A percentile compares a stretch with the other conserved stretches of the same genome.
These are phyloP conservation scores for Norana najaformis DNA, from an alignment of 2,888 invertebrate genomes.

Conservation along the genomic window DNA sequence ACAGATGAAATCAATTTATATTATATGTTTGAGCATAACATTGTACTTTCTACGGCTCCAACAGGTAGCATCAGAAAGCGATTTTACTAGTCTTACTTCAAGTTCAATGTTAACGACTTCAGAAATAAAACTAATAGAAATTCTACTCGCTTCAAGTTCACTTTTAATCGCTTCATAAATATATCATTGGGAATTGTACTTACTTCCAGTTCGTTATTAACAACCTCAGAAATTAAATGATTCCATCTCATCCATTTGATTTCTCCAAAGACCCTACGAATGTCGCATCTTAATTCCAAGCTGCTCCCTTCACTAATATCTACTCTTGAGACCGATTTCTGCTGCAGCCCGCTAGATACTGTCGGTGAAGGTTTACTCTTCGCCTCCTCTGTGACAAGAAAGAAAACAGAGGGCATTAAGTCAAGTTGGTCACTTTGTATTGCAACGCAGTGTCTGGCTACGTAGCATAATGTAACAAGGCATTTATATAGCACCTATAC, in stretches of 20 bases:
- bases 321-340: not conserved
- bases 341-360: not conserved
- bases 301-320: constrained; percentile 17
- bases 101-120: not conserved
- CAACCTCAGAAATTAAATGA: not conserved
- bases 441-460: too few relatives aligned
- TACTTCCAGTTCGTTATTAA: constrained; percentile 17
- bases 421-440: too few relatives aligned
- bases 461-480: too few relatives aligned
- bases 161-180: not conserved
- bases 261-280: not conserved
- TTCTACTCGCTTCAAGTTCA: not conserved
- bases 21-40: too few relatives aligned
- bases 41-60: too few relatives aligned
- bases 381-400: not conserved
- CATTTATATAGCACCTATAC: too few relatives aligned
- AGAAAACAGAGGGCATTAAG: not conserved
- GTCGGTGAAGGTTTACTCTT: not conserved
- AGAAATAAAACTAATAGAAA: not conserved
- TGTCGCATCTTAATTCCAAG: not conserved
- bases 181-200: not conserved
- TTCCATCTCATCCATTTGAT: not conserved
- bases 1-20: too few relatives aligned
- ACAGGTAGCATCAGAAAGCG: not conserved
- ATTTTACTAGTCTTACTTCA: not conserved